Percentiles rank a stretch among this genome's conserved stretches.
Conservation (phyloP, 2,888 invertebrate genomes). For the Lydus trimaculatus region DNA sequence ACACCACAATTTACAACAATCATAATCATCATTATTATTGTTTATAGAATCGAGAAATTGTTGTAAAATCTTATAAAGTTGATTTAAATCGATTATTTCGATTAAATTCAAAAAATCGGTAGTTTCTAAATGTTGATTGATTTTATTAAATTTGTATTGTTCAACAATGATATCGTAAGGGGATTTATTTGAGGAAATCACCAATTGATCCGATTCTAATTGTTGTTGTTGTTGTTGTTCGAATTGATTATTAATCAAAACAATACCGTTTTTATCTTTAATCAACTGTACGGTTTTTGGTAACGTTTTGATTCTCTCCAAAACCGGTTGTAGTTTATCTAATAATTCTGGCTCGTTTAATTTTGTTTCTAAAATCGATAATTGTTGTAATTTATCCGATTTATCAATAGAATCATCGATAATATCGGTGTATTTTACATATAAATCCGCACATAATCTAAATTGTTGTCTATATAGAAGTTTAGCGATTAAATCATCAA, state of each 20-base stretch:
- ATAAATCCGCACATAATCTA: slow-evolving; percentile 67
- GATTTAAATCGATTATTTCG: slow-evolving; percentile 37
- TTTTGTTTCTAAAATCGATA: slow-evolving; percentile 64
- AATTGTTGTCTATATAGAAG: slow-evolving; percentile 70
- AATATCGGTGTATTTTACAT: slow-evolving; percentile 64
- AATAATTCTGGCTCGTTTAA: slow-evolving; percentile 41
- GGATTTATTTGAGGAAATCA: slow-evolving; percentile 30
- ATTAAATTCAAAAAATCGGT: slow-evolving; percentile 48
- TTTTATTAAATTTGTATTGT: slow-evolving; percentile 57
- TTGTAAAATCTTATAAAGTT: slow-evolving; percentile 43
- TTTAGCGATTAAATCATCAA: slow-evolving; percentile 70
- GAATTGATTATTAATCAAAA: slow-evolving; percentile 59
- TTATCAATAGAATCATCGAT: slow-evolving; percentile 61
- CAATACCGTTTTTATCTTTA: slow-evolving; percentile 66
- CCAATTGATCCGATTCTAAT: too few species aligned
- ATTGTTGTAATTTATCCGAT: slow-evolving; percentile 64
- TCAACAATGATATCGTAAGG: slow-evolving; percentile 50
- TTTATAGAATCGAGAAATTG: slow-evolving; percentile 45
- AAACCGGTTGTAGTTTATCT: slow-evolving; percentile 54
- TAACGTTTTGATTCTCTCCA: slow-evolving; percentile 41
- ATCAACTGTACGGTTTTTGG: slow-evolving; percentile 59
- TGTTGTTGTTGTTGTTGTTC: not conserved
- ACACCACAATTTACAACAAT: slow-evolving; percentile 51
- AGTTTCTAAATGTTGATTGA: slow-evolving; percentile 51
- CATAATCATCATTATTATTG: slow-evolving; percentile 37